Conservation (phyloP, 2,888 invertebrate species). For the Apodemia hepburni region DNA sequence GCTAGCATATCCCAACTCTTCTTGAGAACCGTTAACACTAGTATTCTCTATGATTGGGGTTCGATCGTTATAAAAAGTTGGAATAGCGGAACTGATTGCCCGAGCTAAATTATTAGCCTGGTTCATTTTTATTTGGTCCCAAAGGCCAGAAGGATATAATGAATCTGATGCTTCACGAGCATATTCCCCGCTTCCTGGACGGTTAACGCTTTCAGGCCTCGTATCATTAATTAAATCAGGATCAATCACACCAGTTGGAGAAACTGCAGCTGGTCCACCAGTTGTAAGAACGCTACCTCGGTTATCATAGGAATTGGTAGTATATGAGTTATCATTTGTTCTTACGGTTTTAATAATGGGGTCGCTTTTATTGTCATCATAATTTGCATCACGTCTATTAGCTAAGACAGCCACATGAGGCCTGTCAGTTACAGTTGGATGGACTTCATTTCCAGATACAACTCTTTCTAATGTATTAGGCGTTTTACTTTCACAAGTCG, state of each 20-base stretch:
- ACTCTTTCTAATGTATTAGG: conserved; percentile 87
- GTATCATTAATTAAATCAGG: conserved; percentile 93
- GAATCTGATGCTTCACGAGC: conserved; percentile 87
- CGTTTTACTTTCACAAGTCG: conserved; percentile 87
- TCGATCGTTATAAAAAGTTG: conserved; percentile 85
- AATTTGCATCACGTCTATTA: background rate
- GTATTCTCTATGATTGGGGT: conserved; percentile 86
- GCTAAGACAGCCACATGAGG: conserved; percentile 12
- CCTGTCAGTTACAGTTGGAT: conserved; percentile 39
- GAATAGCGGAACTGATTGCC: conserved; percentile 77
- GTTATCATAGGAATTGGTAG: background rate
- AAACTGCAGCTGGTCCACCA: conserved; percentile 81
- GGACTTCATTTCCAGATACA: conserved; percentile 80
- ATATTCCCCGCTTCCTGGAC: conserved; percentile 89
- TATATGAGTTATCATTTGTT: background rate
- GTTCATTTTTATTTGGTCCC: conserved; percentile 83
- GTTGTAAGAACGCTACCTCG: conserved; percentile 3
- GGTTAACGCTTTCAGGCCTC: conserved; percentile 78
- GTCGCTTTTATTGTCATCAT: background rate
- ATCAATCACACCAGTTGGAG: conserved; percentile 88
- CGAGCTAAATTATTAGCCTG: conserved; percentile 79
- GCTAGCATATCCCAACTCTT: conserved; percentile 81
- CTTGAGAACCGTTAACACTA: conserved; percentile 79
- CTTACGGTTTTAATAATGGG: background rate
- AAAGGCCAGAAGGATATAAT: conserved; percentile 89